These are phyloP conservation scores for Fregetta grallaria DNA, from an alignment of 2,113 vertebrate species.

Conservation along the genomic window DNA sequence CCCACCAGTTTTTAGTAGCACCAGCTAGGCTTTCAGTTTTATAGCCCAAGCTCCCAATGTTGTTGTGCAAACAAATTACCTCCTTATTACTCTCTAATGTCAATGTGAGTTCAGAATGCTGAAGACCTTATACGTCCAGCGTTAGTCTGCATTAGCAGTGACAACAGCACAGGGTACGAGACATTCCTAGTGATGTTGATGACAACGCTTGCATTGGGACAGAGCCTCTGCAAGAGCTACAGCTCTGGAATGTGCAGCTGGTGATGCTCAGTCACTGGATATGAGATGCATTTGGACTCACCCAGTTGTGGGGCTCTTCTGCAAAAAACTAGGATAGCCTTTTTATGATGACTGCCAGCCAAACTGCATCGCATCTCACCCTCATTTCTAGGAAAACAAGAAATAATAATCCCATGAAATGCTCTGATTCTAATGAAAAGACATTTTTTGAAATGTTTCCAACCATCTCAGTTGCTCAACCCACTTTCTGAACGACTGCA, in stretches of 20 bases:
- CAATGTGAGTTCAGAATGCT: neutral
- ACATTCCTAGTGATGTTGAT: fast-evolving
- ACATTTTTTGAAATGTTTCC: neutral
- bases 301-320: neutral
- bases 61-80: neutral
- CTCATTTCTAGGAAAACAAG: neutral
- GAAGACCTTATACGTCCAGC: fast-evolving
- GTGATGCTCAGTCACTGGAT: fast-evolving
- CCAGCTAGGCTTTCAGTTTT: neutral
- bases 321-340: neutral
- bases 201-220: too few relatives aligned
- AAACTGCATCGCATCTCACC: neutral
- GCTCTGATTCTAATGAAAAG: neutral
- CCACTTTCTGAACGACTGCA: conserved; percentile 49
- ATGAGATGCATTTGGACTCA: neutral
- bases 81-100: neutral
- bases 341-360: neutral
- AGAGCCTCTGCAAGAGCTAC: neutral
- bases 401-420: neutral
- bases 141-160: neutral
- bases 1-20: neutral
- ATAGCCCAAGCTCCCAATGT: neutral
- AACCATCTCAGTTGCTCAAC: neutral
- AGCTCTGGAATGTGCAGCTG: neutral
- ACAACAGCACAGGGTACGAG: neutral